phyloP scores from a whole-genome alignment of 2,797 vertebrate genomes.

The Vultur gryphus region DNA sequence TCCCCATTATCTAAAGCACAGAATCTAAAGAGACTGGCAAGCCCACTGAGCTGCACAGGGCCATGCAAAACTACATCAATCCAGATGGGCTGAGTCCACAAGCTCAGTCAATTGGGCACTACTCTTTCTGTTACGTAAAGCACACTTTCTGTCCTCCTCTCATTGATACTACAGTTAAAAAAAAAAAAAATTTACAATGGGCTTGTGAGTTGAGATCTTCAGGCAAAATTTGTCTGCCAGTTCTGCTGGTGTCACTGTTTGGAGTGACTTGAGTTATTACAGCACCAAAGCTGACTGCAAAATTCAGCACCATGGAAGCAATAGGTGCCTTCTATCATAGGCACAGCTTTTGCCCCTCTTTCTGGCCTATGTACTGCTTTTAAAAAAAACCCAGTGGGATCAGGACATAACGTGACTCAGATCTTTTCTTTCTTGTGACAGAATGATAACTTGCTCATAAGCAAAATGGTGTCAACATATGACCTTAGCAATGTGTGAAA shows the following conservation, averaged over 20 bases:
- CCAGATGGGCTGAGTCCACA: neutral
- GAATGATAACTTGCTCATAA: neutral
- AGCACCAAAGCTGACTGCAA: neutral
- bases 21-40: neutral
- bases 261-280: neutral
- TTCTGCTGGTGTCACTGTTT: neutral
- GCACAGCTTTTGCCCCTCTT: neutral
- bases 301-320: neutral
- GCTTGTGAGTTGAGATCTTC: neutral
- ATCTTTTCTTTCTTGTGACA: neutral
- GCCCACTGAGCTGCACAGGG: neutral
- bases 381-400: neutral
- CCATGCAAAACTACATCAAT: neutral
- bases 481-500: neutral
- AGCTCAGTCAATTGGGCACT: neutral
- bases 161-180: neutral
- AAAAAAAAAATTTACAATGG: neutral
- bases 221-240: neutral
- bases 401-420: neutral
- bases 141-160: neutral
- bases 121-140: neutral
- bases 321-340: neutral
- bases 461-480: neutral
- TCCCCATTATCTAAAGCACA: neutral
- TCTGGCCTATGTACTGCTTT: neutral